These are phyloP conservation scores for Nysson spinosus DNA, from an alignment of 2,888 invertebrate species.

Conservation along the genomic window DNA sequence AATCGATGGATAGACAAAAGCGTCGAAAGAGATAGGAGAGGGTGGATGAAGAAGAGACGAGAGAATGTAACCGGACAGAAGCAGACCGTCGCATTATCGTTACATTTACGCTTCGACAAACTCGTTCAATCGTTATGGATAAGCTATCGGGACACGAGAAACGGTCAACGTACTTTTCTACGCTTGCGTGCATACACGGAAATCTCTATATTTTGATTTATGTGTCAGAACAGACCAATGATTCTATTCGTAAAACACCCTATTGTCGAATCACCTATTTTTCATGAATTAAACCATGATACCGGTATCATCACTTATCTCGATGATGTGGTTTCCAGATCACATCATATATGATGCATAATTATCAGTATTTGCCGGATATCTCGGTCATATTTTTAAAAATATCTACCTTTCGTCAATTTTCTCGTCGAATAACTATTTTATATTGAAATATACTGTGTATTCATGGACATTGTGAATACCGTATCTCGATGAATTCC, in stretches of 20 bases:
- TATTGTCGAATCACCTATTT: constrained; percentile 45
- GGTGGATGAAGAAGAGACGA: constrained; percentile 23
- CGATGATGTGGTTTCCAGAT: too few species aligned
- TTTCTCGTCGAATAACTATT: too few species aligned
- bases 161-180: constrained; percentile 16
- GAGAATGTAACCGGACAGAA: constrained; percentile 45
- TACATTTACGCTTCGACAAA: constrained; percentile 74
- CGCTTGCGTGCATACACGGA: constrained; percentile 19
- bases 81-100: constrained; percentile 72
- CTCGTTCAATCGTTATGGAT: constrained; percentile 72
- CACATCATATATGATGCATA: too few species aligned
- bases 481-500: too few species aligned
- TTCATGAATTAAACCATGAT: too few species aligned
- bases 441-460: too few species aligned
- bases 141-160: constrained; percentile 60
- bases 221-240: constrained; percentile 4
- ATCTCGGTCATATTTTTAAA: too few species aligned
- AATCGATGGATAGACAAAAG: constrained; percentile 68
- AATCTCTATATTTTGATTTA: constrained; percentile 40
- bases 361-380: too few species aligned
- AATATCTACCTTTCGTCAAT: too few species aligned
- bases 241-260: constrained; percentile 47
- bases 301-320: too few species aligned
- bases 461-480: too few species aligned
- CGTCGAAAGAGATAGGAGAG: constrained; percentile 22